A percentile compares a stretch with the other conserved stretches of the same genome.
Evolutionary conservation across 2,113 vertebrate genomes (phyloP).

Genomic region (Macaca mulatta): DNA sequence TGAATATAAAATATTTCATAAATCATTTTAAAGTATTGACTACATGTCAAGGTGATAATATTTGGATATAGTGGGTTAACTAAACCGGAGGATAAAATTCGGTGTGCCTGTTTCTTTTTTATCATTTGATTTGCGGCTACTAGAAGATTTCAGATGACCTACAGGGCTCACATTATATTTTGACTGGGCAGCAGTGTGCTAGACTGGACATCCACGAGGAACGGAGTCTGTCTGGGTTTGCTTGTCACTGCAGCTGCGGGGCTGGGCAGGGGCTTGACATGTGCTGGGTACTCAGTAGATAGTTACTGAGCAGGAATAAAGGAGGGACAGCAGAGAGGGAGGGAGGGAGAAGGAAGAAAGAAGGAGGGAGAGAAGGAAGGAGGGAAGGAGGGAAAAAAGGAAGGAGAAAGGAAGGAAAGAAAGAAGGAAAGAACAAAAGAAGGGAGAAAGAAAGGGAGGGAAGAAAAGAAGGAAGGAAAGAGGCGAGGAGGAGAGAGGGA

Average conservation of each 20-base stretch:
- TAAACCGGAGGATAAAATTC: background rate
- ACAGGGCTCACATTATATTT: background rate
- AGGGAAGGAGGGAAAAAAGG: background rate
- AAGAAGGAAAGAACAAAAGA: background rate
- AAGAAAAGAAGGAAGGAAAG: background rate
- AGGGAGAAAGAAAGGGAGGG: too few relatives aligned
- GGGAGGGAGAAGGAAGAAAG: background rate
- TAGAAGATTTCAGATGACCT: background rate
- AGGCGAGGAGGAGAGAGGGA: background rate
- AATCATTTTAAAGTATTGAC: too few relatives aligned
- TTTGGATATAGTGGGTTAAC: background rate
- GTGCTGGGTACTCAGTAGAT: background rate
- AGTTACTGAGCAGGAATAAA: background rate
- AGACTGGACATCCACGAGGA: fast-evolving
- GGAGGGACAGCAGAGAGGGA: too few relatives aligned
- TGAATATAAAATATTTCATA: background rate
- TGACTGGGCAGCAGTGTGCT: background rate
- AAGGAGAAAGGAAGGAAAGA: too few relatives aligned
- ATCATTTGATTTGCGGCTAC: background rate
- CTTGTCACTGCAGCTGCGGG: too few relatives aligned
- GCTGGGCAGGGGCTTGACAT: background rate
- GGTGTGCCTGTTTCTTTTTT: background rate
- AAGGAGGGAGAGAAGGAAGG: background rate
- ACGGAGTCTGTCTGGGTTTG: background rate
- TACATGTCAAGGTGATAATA: background rate